phyloP scores from a whole-genome alignment of 2,888 invertebrate species.

The Hemicrepidius hirtus region DNA sequence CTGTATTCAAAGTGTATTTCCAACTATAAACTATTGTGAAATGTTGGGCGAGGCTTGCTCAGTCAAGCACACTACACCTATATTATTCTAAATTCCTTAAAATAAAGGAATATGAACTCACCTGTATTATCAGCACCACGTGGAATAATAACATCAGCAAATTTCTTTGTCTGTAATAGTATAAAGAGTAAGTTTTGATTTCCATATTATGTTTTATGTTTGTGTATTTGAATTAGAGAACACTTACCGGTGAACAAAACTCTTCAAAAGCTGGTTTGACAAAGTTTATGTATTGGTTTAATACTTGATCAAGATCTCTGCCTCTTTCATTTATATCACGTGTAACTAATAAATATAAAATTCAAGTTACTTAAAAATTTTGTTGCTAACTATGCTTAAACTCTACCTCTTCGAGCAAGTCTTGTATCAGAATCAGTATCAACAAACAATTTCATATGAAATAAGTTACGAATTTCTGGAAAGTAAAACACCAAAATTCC shows the following conservation, averaged over 20 bases:
- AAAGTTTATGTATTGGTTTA: constrained; percentile 97
- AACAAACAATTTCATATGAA: constrained; percentile 99
- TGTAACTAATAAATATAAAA: constrained; percentile 80
- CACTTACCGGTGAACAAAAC: constrained; percentile 94
- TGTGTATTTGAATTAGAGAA: too few species aligned
- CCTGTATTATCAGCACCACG: constrained; percentile 98
- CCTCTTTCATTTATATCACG: constrained; percentile 97
- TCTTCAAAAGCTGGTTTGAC: constrained; percentile 99
- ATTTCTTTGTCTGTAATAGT: constrained; percentile 94
- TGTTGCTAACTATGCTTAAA: constrained; percentile 19
- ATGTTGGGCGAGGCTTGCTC: too few species aligned
- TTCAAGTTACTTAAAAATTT: constrained; percentile 2
- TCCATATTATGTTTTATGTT: neutral
- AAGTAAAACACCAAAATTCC: constrained; percentile 99
- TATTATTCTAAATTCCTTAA: neutral
- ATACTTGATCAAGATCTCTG: constrained; percentile 93
- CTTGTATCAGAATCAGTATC: constrained; percentile 99
- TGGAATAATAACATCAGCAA: constrained; percentile 99
- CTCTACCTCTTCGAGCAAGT: constrained; percentile 93
- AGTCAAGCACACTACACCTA: too few species aligned
- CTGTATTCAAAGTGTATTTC: too few species aligned
- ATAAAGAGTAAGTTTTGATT: neutral
- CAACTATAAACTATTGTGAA: too few species aligned
- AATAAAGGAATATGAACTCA: constrained; percentile 73
- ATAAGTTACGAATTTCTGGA: constrained; percentile 93